Conservation (phyloP, 2,797 vertebrate species). For the Florisuga fusca region DNA sequence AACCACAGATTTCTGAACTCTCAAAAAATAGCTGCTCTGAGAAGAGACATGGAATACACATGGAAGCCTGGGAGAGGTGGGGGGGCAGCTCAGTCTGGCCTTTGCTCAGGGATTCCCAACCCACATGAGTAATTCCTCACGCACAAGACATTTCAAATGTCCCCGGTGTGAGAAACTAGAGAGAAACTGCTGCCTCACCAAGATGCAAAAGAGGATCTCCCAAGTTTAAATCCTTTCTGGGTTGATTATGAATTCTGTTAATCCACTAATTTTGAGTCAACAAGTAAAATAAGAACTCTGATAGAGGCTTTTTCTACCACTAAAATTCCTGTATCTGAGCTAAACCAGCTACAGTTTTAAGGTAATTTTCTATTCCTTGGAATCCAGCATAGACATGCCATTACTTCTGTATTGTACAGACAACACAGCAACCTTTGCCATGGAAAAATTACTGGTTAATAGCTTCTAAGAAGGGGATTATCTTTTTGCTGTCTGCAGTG, state of each 20-base stretch:
- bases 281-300: background rate
- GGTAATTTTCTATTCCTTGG: background rate
- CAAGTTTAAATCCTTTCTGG: background rate
- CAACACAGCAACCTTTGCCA: background rate
- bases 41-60: background rate
- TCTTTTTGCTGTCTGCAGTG: background rate
- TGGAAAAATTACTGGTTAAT: background rate
- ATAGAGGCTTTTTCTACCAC: background rate
- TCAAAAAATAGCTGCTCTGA: background rate
- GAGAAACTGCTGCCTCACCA: background rate
- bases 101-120: background rate
- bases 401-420: background rate
- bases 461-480: background rate
- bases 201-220: background rate
- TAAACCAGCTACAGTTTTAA: background rate
- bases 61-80: background rate
- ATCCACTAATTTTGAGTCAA: background rate
- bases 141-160: background rate
- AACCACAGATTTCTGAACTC: background rate
- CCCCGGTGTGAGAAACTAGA: background rate
- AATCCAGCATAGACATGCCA: background rate
- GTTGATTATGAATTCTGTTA: background rate
- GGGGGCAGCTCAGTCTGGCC: background rate
- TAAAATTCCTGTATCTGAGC: background rate
- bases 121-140: background rate